Evolutionary conservation across 1,140 invertebrate genomes (phyloP), one percentile per base, ranked within the genome.

Genomic region (Caligus rogercresseyi): DNA sequence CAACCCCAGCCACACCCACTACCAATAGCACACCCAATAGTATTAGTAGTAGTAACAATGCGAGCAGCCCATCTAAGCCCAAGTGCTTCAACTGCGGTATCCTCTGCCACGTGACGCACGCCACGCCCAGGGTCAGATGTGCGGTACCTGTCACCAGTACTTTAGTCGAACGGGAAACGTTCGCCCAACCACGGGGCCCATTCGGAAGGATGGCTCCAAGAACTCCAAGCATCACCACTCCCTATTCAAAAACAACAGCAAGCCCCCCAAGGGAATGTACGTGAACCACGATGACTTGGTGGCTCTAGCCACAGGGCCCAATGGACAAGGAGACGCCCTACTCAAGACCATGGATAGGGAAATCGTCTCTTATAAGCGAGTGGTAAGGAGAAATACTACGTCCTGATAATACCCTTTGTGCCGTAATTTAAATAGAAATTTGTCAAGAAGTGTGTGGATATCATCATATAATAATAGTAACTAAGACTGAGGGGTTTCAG

Each of bases 281-380:
- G 86, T 97, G 72, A 93, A 92, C 78, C 86, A 94, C 73, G 91
- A 95, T 73, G 92, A 95, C 78, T 79, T 96, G 69, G 81, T 87
- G 63, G 81, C 85, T 54, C 82, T 95, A 76, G 90, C 89, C 26
- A 81, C 80, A 53, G 77, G 77, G 70, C 75, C 81, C 66, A 74
- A 78, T 66, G 81, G 80, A 70, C 83, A 86, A 73, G 82, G 83
- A 69, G 85, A 87, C 69, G 80, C 85, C 68, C 83, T 91, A 72
- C 79, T 96, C 65, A 85, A 85, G 76, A 82, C 84, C 67, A 85
- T 94, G 78, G 91, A 95, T 74, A 81, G 87, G 69, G 90, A 95
- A 78, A 83, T 95, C 72, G 82, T 89, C 73, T 85, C 89, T 68
- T 79, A 93, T 67, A 93, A 94, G 76, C 82, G 88, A 81, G 86